phyloP scores from a whole-genome alignment of 2,113 vertebrate genomes.

The Larimichthys polyactis region DNA sequence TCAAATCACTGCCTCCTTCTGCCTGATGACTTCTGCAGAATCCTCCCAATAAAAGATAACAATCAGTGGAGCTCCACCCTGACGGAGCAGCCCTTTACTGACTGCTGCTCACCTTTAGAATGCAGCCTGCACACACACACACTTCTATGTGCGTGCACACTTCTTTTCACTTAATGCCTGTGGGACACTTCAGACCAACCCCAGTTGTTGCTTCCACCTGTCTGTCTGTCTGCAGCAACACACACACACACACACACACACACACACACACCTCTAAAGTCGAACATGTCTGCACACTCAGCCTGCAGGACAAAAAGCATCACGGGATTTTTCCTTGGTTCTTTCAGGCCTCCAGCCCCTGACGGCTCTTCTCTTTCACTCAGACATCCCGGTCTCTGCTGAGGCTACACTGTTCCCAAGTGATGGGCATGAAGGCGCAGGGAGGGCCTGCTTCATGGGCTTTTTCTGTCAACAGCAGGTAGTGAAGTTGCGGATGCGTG shows the following conservation, averaged over 20 bases:
- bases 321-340: not conserved
- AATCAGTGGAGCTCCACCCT: slow-evolving; percentile 40
- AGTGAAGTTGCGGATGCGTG: not conserved
- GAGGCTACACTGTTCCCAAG: not conserved
- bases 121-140: not conserved
- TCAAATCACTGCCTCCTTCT: slow-evolving; percentile 7
- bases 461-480: not conserved
- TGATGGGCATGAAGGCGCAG: slow-evolving; percentile 32
- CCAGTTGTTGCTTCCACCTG: slow-evolving; percentile 38
- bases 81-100: slow-evolving; percentile 19
- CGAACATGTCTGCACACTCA: not conserved
- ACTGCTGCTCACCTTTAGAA: slow-evolving; percentile 25
- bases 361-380: not conserved
- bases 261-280: not conserved
- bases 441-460: not conserved
- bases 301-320: not conserved
- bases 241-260: not conserved
- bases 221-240: slow-evolving; percentile 29
- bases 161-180: not conserved
- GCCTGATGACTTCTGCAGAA: slow-evolving; percentile 33
- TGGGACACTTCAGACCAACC: slow-evolving; percentile 29
- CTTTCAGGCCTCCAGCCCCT: not conserved
- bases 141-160: slow-evolving; percentile 1
- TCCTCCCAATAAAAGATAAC: not conserved
- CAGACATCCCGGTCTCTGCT: too few species aligned